phyloP scores from a whole-genome alignment of 2,888 invertebrate genomes.

The Odontocolon sp. region DNA sequence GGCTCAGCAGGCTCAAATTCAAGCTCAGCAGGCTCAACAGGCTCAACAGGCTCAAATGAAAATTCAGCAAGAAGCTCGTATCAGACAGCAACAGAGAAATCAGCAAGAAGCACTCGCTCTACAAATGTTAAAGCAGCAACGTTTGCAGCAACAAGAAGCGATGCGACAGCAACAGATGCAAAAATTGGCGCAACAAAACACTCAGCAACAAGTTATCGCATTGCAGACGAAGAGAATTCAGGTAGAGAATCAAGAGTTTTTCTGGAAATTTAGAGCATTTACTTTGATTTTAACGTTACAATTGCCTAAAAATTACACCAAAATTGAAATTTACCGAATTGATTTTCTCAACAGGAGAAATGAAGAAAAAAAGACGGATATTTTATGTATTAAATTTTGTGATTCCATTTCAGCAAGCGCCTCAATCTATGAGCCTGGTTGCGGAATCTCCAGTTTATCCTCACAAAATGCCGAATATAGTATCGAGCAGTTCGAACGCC shows the following conservation, averaged over 20 bases:
- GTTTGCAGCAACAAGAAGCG: slow-evolving; percentile 75
- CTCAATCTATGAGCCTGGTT: slow-evolving; percentile 57
- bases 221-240: slow-evolving; percentile 72
- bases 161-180: slow-evolving; percentile 71
- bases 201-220: slow-evolving; percentile 62
- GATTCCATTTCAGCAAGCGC: slow-evolving; percentile 44
- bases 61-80: slow-evolving; percentile 65
- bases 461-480: slow-evolving; percentile 62
- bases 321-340: no score
- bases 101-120: slow-evolving; percentile 75
- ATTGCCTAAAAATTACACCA: no score
- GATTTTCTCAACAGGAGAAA: no score
- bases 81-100: slow-evolving; percentile 70
- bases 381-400: background rate
- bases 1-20: slow-evolving; percentile 71
- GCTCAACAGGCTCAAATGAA: slow-evolving; percentile 64
- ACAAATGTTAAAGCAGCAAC: slow-evolving; percentile 76
- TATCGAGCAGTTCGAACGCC: slow-evolving; percentile 57
- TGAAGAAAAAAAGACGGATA: no score
- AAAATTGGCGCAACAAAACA: slow-evolving; percentile 66
- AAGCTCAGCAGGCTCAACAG: slow-evolving; percentile 60
- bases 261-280: background rate
- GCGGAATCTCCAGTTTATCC: slow-evolving; percentile 51
- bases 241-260: slow-evolving; percentile 62
- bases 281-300: background rate